Evolutionary conservation across 2,797 vertebrate species (phyloP), one percentile per base, ranked within the genome.

Genomic region (Cirrhinus mrigala): DNA sequence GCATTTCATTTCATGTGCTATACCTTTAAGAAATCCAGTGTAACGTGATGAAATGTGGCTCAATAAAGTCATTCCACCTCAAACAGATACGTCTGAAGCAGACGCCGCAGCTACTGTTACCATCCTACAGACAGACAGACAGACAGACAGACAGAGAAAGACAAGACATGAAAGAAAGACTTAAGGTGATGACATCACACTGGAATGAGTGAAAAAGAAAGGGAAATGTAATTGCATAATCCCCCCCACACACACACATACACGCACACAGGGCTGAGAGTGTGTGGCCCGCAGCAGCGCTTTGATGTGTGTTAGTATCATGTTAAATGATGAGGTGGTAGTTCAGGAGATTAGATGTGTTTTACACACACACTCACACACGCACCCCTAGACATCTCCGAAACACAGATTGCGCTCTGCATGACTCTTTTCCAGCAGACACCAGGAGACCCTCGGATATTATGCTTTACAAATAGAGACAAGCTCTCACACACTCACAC

Each of bases 261-360:
- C 70, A 74, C 56, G 18, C 66, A 40, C 3, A 0, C 66, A 69
- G 18, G 40, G 48, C 33, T 15, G 68, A 81, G 68, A 81, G 54
- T 64, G 70, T 81, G 77, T 76, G 73, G 79, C 85, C 73, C 9
- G 1, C 64, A 83, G 80, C 75, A 48, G 52, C 8, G 46, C 80
- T 83, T 78, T 86, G 64, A 86, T 82, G 71, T 86, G 80, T 86
- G 80, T 71, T 77, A 78, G 73, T 83, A 78, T 78, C 80, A 79
- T 79, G 85, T 83, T 86, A 86, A 86, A 83, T 83, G 81, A 77
- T 83, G 75, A 82, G 75, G 70, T 75, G 71, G 46, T 76, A 20
- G 52, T 86, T 62, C 64, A 71, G 54, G 22, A 69, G 73, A 86
- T 86, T 82, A 86, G 74, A 22, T 62, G 79, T 77, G 62, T 69